A percentile compares a stretch with the other conserved stretches of the same genome.
Conservation (phyloP, 2,888 invertebrate genomes). For the Agrochola macilenta region DNA sequence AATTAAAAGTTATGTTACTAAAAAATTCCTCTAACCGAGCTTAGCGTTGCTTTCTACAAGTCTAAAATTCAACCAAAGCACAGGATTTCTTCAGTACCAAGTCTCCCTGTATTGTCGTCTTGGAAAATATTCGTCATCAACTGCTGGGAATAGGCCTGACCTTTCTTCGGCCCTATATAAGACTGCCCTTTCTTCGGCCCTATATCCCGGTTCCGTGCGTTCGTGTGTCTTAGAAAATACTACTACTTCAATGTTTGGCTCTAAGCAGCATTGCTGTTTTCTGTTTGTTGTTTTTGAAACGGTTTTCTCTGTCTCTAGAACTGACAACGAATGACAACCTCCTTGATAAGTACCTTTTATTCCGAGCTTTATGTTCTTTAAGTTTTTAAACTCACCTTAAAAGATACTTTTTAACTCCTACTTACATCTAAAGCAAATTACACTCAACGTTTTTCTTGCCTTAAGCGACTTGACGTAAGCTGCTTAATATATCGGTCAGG, state of each 20-base stretch:
- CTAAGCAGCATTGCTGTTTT: not conserved
- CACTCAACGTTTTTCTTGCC: constrained; percentile 37
- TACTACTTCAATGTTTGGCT: not conserved
- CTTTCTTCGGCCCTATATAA: too few species aligned
- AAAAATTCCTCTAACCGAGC: not conserved
- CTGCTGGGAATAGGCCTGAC: too few species aligned
- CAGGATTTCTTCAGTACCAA: not conserved
- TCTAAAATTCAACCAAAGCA: not conserved
- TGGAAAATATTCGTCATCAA: not conserved
- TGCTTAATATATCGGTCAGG: constrained; percentile 45
- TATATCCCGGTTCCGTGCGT: too few species aligned
- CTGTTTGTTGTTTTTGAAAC: not conserved
- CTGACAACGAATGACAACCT: not conserved
- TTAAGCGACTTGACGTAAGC: too few species aligned
- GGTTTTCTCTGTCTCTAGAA: not conserved
- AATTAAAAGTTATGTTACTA: not conserved
- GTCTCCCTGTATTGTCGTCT: not conserved
- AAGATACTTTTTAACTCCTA: constrained; percentile 7
- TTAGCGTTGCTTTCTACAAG: not conserved
- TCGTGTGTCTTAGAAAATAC: not conserved
- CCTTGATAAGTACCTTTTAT: not conserved
- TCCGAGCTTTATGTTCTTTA: not conserved
- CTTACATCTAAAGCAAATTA: constrained; percentile 14
- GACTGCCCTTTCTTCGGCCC: too few species aligned
- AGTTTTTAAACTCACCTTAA: too few species aligned